Evolutionary conservation across 2,113 vertebrate genomes (phyloP).

Genomic region (Channa maculata): DNA sequence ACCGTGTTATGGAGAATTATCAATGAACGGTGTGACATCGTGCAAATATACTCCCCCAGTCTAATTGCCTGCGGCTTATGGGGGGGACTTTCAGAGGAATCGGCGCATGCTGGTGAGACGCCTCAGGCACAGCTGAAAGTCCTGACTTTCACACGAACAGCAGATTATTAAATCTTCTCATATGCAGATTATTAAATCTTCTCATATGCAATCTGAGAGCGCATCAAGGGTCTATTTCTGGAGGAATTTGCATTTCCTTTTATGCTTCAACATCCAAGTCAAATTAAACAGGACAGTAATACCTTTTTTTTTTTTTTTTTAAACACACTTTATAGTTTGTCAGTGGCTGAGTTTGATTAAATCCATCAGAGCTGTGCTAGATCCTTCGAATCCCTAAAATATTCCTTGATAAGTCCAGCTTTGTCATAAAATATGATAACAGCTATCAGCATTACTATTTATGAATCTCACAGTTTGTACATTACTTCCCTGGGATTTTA

Average conservation of each 20-base stretch:
- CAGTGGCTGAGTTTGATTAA: constrained; percentile 34
- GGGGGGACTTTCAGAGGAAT: constrained; percentile 33
- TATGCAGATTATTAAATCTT: constrained; percentile 46
- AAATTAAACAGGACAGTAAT: constrained; percentile 44
- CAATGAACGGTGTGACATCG: constrained; percentile 59
- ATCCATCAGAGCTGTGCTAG: constrained; percentile 30
- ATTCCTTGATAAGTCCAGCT: neutral
- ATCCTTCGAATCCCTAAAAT: constrained; percentile 36
- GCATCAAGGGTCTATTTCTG: constrained; percentile 28
- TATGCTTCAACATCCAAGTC: constrained; percentile 34
- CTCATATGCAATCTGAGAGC: constrained; percentile 33
- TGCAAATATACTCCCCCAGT: constrained; percentile 34
- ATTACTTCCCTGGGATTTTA: neutral
- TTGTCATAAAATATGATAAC: constrained; percentile 4
- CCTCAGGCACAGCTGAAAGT: constrained; percentile 35
- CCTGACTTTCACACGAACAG: constrained; percentile 46
- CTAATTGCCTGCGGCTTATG: constrained; percentile 58
- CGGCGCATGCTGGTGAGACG: neutral
- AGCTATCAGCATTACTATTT: constrained; percentile 8
- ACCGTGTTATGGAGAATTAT: constrained; percentile 57
- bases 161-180: constrained; percentile 44
- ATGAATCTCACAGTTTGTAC: neutral
- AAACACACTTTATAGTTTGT: constrained; percentile 3
- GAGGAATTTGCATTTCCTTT: constrained; percentile 49
- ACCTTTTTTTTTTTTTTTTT: neutral